Base-by-base conservation (phyloP, 2,113 vertebrate genomes). In the Andinoacara biseriatus region DNA sequence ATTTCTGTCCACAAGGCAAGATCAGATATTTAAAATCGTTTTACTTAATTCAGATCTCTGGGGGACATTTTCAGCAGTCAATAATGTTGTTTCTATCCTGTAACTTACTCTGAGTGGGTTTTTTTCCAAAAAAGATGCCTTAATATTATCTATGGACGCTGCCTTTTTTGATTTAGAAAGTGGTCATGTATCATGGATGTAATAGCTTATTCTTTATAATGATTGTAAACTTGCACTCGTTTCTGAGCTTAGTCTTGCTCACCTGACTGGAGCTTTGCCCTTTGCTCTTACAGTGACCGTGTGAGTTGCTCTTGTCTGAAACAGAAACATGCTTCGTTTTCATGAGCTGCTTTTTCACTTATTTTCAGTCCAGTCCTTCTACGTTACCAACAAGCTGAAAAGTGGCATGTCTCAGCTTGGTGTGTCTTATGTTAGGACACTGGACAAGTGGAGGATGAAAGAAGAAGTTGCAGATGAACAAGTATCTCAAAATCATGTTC, bases 121-220 rank as follows among this genome's bases (percentile, higher is more conserved):
- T 43, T 46, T 46, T 11, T 43, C 65, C 72, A 43, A 49, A 76
- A 65, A 78, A 76, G 18, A 78, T 74, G 84, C 74, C 82, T 88
- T 88, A 78, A 26, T 76, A 56, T 72, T 63, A 78, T 80, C 31
- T 58, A 38, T 52, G 65, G 4, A 29, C 17, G 62, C 52, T 3
- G 40, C 5, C 46, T 17, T 49, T 46, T 33, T 33, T 33, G 14
- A 14, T 46, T 46, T 49, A 49, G 14, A 2, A 49, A 49, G 46
- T 49, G 15, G 46, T 17, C 2, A 49, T 49, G 46, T 11, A 3
- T 60, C 2, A 82, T 54, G 26, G 33, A 74, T 31, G 15, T 31
- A 76, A 80, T 75, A 6, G 76, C 79, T 75, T 57, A 38, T 40
- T 85, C 18, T 22, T 29, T 54, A 4, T 40, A 78, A 85, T 75